Conservation (phyloP, 37 sponge, comb jelly and placozoan species). For the Oopsacas minuta region DNA sequence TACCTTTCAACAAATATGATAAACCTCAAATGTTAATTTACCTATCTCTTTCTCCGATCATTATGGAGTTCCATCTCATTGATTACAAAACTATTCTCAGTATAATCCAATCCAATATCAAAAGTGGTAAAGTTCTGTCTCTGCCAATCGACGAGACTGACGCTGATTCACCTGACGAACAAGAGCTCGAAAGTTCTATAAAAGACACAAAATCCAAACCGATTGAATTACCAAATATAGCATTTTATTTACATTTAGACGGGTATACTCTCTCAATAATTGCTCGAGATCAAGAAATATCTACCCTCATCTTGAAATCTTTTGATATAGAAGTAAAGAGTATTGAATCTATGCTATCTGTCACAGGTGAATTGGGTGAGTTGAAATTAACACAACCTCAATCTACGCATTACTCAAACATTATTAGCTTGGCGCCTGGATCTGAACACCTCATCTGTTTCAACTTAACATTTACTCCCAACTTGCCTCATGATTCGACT, state of each 20-base stretch:
- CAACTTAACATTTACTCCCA: neutral
- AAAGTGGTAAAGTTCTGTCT: neutral
- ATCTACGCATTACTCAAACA: neutral
- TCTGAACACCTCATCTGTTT: neutral
- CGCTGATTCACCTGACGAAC: neutral
- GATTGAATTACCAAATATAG: neutral
- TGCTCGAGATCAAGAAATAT: neutral
- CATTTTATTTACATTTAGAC: neutral
- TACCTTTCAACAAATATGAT: neutral
- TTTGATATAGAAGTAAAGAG: neutral
- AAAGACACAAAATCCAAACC: neutral
- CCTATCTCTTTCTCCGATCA: neutral
- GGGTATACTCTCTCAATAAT: neutral
- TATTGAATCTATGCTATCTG: neutral
- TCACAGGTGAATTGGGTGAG: neutral
- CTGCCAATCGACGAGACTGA: neutral
- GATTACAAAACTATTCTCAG: neutral
- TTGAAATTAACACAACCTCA: neutral
- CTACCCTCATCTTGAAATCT: neutral
- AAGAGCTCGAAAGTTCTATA: neutral
- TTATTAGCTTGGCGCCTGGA: neutral
- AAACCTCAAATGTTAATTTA: neutral
- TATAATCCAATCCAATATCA: neutral
- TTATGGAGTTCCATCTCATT: neutral
- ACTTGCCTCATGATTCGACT: neutral